Conservation (phyloP, 2,113 vertebrate genomes). For the Atractosteus spatula region DNA sequence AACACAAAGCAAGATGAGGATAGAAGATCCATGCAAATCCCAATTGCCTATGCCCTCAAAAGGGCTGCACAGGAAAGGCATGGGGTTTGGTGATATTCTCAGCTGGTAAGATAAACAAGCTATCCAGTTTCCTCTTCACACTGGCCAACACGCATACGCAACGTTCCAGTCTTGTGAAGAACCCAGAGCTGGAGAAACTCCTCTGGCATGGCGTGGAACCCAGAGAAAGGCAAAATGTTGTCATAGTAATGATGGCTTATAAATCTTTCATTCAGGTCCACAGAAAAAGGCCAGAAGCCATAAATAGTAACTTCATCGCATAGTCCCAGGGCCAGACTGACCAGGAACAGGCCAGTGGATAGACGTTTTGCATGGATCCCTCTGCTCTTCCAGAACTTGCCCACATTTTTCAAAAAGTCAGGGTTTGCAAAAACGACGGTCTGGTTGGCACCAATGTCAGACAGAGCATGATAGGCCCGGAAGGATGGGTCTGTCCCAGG, state of each 20-base stretch:
- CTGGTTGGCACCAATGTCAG: constrained; percentile 81
- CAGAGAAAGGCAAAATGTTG: constrained; percentile 82
- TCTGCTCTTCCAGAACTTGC: constrained; percentile 88
- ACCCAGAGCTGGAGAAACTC: constrained; percentile 96
- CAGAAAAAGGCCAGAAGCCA: constrained; percentile 93
- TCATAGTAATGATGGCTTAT: constrained; percentile 97
- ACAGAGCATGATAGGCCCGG: constrained; percentile 80
- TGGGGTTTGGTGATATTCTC: no score
- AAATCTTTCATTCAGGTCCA: constrained; percentile 71
- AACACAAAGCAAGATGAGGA: no score
- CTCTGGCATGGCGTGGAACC: constrained; percentile 95
- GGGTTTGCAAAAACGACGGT: constrained; percentile 92
- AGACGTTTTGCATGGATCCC: constrained; percentile 86
- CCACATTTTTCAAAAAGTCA: constrained; percentile 81
- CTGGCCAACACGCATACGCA: constrained; percentile 77
- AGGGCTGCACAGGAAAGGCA: no score
- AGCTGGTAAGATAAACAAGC: neutral
- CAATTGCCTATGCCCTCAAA: no score
- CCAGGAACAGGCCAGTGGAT: constrained; percentile 90
- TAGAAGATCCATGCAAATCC: no score
- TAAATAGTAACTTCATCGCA: constrained; percentile 91
- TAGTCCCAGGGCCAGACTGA: constrained; percentile 85
- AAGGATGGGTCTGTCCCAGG: constrained; percentile 84
- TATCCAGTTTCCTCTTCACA: constrained; percentile 58
- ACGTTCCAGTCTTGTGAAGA: constrained; percentile 83